phyloP scores from a whole-genome alignment of 2,797 vertebrate species.

The Hirundo rustica region DNA sequence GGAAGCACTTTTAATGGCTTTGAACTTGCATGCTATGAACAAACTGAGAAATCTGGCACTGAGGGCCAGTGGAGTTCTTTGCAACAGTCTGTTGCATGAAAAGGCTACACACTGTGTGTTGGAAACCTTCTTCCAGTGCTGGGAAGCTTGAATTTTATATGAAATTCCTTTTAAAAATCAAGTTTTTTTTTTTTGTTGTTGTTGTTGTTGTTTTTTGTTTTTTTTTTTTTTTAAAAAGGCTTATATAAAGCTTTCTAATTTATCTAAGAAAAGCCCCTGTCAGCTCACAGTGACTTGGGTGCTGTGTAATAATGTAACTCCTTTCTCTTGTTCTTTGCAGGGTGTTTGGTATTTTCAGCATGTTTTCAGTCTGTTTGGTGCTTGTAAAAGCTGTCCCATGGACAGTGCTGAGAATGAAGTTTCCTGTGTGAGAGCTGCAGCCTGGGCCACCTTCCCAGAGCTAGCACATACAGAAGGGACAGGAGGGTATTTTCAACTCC shows the following conservation, averaged over 20 bases:
- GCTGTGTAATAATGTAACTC: background rate
- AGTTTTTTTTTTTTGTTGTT: background rate
- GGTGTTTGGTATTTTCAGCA: background rate
- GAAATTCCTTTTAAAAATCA: background rate
- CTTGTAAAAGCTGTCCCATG: background rate
- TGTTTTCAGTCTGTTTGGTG: background rate
- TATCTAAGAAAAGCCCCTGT: background rate
- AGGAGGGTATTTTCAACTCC: background rate
- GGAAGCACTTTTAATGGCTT: background rate
- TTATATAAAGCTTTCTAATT: background rate
- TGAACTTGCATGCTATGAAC: rapidly evolving
- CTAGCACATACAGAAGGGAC: background rate
- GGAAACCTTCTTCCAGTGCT: background rate
- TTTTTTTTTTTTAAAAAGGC: too few species aligned
- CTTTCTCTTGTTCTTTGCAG: background rate
- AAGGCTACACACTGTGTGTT: background rate
- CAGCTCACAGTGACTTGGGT: background rate
- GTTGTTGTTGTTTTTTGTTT: too few species aligned
- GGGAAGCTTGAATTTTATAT: background rate
- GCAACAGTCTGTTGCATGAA: background rate
- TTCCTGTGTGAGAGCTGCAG: background rate
- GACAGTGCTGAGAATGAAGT: background rate
- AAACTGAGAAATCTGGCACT: background rate
- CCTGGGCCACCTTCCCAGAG: background rate
- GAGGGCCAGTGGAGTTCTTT: background rate